Evolutionary conservation across 30 jellyfish, hydroid and myxozoan genomes (phyloP).

Genomic region (Aurelia coerulea): DNA sequence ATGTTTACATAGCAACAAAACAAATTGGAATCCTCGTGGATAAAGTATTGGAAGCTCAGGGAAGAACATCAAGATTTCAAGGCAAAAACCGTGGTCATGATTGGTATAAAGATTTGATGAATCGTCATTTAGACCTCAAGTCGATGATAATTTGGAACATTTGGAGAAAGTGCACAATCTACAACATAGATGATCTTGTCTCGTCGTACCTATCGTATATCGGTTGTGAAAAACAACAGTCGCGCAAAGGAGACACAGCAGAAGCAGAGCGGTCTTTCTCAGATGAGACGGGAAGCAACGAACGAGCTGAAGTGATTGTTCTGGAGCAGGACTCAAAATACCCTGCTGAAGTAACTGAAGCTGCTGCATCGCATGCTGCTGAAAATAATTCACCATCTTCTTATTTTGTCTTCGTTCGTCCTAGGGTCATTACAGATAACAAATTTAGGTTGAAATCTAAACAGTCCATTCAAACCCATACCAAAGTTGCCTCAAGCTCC

Average conservation of each 20-base stretch:
- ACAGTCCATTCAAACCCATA: no score
- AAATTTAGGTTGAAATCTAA: no score
- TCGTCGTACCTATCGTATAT: not conserved
- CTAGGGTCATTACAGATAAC: no score
- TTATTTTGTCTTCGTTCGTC: no score
- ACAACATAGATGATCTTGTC: not conserved
- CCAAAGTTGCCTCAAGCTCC: no score
- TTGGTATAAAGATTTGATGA: not conserved
- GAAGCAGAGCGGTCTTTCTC: not conserved
- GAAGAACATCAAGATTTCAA: not conserved
- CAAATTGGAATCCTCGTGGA: not conserved
- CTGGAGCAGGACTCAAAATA: not conserved
- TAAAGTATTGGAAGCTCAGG: not conserved
- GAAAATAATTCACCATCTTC: not conserved
- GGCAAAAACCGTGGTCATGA: conserved; percentile 1
- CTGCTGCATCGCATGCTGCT: no score
- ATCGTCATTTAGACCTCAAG: not conserved
- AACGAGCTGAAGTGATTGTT: not conserved
- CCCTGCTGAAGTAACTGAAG: no score
- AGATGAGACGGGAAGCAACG: not conserved
- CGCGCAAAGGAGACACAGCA: not conserved
- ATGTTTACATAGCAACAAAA: not conserved
- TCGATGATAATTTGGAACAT: not conserved
- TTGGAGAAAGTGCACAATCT: not conserved
- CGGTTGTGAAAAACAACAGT: not conserved